phyloP scores from a whole-genome alignment of 2,888 invertebrate genomes.

The Rhamnusium bicolor region DNA sequence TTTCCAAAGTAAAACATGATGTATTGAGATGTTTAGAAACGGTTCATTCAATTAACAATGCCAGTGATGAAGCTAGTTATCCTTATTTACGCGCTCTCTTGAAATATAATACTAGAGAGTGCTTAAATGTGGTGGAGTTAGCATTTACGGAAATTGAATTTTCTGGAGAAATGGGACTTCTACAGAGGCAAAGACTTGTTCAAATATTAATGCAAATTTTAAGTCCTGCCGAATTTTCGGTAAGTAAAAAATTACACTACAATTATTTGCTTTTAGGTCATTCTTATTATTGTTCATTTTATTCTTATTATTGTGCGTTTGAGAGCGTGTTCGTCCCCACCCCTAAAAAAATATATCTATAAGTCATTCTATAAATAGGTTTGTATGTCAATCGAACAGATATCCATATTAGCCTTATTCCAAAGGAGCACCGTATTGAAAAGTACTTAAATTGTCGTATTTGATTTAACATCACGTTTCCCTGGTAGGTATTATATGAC shows the following conservation, averaged over 20 bases:
- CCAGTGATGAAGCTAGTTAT: conserved; percentile 78
- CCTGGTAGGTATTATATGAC: no score
- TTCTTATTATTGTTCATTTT: no score
- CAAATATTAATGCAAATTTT: conserved; percentile 86
- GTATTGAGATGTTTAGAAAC: conserved; percentile 81
- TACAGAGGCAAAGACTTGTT: conserved; percentile 83
- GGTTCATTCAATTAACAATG: conserved; percentile 78
- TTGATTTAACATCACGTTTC: no score
- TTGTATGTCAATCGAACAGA: no score
- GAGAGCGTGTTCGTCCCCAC: no score
- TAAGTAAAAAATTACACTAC: conserved; percentile 72
- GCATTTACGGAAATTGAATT: conserved; percentile 89
- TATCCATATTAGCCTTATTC: no score
- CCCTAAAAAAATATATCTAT: no score
- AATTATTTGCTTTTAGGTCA: no score
- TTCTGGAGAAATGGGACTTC: conserved; percentile 79
- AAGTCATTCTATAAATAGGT: no score
- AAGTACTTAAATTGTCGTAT: no score
- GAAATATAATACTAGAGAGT: conserved; percentile 88
- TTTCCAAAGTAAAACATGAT: conserved; percentile 81
- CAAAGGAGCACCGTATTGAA: no score
- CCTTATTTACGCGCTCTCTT: conserved; percentile 83
- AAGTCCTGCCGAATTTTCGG: conserved; percentile 78
- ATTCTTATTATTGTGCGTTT: no score
- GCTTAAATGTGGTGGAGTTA: conserved; percentile 87